Percentiles rank a stretch among this genome's conserved stretches.
Conservation (phyloP, 2,113 vertebrate genomes). For the Colaptes auratus region DNA sequence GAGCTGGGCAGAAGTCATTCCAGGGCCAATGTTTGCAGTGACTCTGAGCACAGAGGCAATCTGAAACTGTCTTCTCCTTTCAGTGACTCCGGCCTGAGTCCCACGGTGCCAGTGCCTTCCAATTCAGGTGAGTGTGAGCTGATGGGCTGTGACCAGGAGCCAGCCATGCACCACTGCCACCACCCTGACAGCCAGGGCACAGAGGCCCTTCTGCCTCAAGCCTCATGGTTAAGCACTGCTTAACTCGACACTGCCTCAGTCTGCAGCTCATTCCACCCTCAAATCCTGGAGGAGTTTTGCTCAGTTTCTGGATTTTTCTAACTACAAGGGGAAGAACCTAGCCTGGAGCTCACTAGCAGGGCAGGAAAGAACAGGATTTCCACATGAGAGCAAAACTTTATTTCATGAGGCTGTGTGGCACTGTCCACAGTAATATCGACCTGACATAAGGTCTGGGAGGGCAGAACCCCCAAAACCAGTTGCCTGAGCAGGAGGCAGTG, state of each 20-base stretch:
- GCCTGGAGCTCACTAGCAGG: background rate
- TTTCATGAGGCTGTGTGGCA: background rate
- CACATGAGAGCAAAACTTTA: background rate
- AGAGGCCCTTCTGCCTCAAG: background rate
- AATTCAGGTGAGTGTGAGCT: conserved; percentile 85
- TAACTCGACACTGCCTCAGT: background rate
- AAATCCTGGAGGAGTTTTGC: background rate
- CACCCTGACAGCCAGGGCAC: background rate
- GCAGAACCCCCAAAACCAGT: background rate
- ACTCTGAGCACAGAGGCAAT: background rate
- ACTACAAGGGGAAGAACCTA: background rate
- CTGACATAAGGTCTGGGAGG: background rate
- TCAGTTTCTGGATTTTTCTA: background rate
- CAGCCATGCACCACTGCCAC: background rate
- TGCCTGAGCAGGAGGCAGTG: background rate
- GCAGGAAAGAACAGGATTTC: background rate
- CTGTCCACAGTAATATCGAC: background rate
- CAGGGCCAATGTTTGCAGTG: background rate
- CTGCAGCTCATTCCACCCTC: background rate
- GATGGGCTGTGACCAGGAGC: background rate
- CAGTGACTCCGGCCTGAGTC: conserved; percentile 94
- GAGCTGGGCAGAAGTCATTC: background rate
- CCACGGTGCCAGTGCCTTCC: conserved; percentile 86
- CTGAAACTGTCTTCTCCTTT: conserved; percentile 51
- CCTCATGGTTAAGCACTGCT: background rate